A percentile compares a stretch with the other conserved stretches of the same genome.
These are phyloP conservation scores for Standfussiana lucernea DNA, from an alignment of 2,888 invertebrate genomes.

Conservation along the genomic window DNA sequence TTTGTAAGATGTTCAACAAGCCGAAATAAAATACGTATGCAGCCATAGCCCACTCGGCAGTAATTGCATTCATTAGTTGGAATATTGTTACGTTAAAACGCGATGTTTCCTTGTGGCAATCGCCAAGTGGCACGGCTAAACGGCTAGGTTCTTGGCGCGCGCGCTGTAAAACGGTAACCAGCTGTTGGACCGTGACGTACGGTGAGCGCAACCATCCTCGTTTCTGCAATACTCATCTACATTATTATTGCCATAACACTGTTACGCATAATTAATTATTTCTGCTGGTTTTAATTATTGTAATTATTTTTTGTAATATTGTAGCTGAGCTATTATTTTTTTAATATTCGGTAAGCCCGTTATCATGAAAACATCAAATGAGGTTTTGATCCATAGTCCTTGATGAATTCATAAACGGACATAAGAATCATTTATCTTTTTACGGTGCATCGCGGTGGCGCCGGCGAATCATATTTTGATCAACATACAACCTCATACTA, in stretches of 20 bases:
- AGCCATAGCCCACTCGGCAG: neutral
- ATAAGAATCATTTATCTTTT: neutral
- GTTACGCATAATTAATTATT: slow-evolving; percentile 24
- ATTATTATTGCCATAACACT: slow-evolving; percentile 73
- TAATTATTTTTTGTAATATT: neutral
- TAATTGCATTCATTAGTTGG: slow-evolving; percentile 44
- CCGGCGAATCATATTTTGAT: slow-evolving; percentile 1
- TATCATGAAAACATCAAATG: neutral
- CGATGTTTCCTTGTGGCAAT: slow-evolving; percentile 68
- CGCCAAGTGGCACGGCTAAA: slow-evolving; percentile 70
- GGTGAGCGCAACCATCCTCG: slow-evolving; percentile 82
- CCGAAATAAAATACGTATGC: slow-evolving; percentile 17
- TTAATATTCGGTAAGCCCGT: neutral
- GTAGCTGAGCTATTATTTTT: neutral
- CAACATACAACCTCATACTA: neutral
- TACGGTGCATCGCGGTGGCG: neutral
- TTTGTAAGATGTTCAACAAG: slow-evolving; percentile 26
- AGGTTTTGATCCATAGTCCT: neutral
- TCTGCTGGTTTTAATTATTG: slow-evolving; percentile 8
- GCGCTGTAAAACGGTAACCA: slow-evolving; percentile 78
- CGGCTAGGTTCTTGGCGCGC: slow-evolving; percentile 77
- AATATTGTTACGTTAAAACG: slow-evolving; percentile 38
- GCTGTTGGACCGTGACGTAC: slow-evolving; percentile 84
- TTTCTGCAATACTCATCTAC: slow-evolving; percentile 78
- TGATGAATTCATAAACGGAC: neutral